These are phyloP conservation scores for Lingula anatina DNA, from an alignment of 2,888 invertebrate species.

Conservation along the genomic window DNA sequence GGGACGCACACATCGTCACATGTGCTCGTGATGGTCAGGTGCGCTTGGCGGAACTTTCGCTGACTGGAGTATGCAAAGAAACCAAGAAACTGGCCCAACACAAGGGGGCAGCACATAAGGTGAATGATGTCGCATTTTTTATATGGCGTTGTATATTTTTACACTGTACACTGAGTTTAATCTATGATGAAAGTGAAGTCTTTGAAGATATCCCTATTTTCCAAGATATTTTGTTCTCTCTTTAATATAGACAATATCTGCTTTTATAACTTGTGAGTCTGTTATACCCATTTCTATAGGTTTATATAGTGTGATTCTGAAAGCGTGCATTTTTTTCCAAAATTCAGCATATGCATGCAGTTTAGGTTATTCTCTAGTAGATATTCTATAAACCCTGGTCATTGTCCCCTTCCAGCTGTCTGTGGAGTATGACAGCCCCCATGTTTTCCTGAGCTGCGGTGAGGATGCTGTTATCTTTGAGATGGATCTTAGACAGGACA, in stretches of 20 bases:
- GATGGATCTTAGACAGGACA: slow-evolving; percentile 73
- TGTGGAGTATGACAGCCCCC: slow-evolving; percentile 69
- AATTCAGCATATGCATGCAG: too few species aligned
- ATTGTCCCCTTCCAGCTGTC: slow-evolving; percentile 57
- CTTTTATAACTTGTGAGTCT: too few species aligned
- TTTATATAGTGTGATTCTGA: too few species aligned
- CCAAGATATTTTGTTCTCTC: too few species aligned
- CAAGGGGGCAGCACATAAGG: slow-evolving; percentile 75
- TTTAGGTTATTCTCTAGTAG: too few species aligned
- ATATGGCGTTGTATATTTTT: not conserved
- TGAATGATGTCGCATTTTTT: slow-evolving; percentile 13
- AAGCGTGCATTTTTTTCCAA: too few species aligned
- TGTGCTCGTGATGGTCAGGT: slow-evolving; percentile 88
- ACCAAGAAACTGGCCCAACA: slow-evolving; percentile 66
- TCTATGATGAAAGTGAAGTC: not conserved
- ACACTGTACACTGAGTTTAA: not conserved
- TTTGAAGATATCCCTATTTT: too few species aligned
- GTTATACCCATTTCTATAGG: too few species aligned
- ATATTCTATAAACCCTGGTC: not conserved
- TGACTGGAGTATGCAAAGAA: slow-evolving; percentile 56
- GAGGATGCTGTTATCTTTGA: slow-evolving; percentile 80
- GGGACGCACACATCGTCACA: slow-evolving; percentile 78
- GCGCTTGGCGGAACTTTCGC: slow-evolving; percentile 58
- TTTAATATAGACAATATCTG: too few species aligned
- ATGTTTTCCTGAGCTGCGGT: slow-evolving; percentile 74